Percentiles rank a stretch among this genome's conserved stretches.
Conservation (phyloP, 1,140 invertebrate genomes). For the Cydia fagiglandana region DNA sequence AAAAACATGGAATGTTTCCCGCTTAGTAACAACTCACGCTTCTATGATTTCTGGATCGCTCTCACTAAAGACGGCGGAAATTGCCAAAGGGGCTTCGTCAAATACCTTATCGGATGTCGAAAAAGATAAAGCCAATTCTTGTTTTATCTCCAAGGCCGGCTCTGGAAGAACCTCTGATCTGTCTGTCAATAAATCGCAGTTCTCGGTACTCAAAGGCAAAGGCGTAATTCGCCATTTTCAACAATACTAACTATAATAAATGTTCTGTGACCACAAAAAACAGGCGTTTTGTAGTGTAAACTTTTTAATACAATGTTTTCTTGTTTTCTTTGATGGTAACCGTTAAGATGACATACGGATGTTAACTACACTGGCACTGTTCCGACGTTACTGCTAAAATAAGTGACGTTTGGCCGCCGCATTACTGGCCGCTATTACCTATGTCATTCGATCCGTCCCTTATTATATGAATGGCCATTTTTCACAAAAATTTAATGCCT, state of each 20-base stretch:
- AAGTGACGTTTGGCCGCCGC: too few relatives aligned
- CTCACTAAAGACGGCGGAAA: slow-evolving; percentile 35
- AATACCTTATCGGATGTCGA: slow-evolving; percentile 46
- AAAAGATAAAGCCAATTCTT: slow-evolving; percentile 35
- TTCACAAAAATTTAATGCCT: too few relatives aligned
- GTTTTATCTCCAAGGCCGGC: slow-evolving; percentile 13
- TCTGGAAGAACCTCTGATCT: slow-evolving; percentile 16
- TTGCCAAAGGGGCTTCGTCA: slow-evolving; percentile 42
- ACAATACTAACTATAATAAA: neutral
- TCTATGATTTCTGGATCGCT: slow-evolving; percentile 41
- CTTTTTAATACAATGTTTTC: too few relatives aligned
- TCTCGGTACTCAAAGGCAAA: neutral
- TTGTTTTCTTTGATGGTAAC: too few relatives aligned
- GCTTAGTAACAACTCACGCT: slow-evolving; percentile 34
- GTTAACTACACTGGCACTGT: too few relatives aligned
- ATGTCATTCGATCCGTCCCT: too few relatives aligned
- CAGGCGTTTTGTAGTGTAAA: neutral
- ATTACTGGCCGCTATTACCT: too few relatives aligned
- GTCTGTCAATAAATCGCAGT: slow-evolving; percentile 28
- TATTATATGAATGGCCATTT: too few relatives aligned
- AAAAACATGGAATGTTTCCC: slow-evolving; percentile 27
- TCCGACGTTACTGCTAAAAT: too few relatives aligned
- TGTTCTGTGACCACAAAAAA: neutral
- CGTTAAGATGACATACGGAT: too few relatives aligned
- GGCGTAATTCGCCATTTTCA: neutral